Conservation (phyloP, 1,140 invertebrate genomes). For the Cyclina sinensis region DNA sequence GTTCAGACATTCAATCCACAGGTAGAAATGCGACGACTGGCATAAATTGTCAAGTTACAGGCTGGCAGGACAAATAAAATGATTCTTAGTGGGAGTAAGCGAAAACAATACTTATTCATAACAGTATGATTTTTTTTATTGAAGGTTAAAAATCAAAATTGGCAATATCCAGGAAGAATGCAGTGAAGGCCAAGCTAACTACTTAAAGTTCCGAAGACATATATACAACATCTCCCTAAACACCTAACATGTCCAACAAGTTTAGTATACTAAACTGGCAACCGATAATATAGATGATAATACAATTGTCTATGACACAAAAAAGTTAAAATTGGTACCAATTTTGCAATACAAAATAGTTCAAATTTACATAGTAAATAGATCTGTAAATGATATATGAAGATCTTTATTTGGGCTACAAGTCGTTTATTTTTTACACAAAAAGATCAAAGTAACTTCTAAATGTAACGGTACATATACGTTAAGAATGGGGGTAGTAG, state of each 20-base stretch:
- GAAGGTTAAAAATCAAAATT: slow-evolving; percentile 70
- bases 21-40: too few relatives aligned
- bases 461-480: slow-evolving; percentile 49
- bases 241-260: slow-evolving; percentile 26
- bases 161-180: slow-evolving; percentile 69
- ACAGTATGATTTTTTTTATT: slow-evolving; percentile 70
- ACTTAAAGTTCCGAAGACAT: slow-evolving; percentile 32
- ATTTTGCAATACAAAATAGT: slow-evolving; percentile 60
- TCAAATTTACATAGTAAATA: slow-evolving; percentile 67
- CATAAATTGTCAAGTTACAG: too few relatives aligned
- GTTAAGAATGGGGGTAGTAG: background rate
- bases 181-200: slow-evolving; percentile 61
- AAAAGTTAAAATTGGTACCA: slow-evolving; percentile 59
- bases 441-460: slow-evolving; percentile 39
- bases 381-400: slow-evolving; percentile 58
- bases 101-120: slow-evolving; percentile 47
- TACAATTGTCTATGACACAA: slow-evolving; percentile 65
- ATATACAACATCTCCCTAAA: slow-evolving; percentile 61
- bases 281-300: slow-evolving; percentile 48
- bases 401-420: slow-evolving; percentile 56
- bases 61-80: too few relatives aligned
- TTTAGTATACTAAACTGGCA: slow-evolving; percentile 60
- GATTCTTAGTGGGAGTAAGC: background rate
- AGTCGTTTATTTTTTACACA: slow-evolving; percentile 58
- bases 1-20: too few relatives aligned